Base-by-base conservation (phyloP, 37 sponge, comb jelly and placozoan genomes). In the Spongilla lacustris region DNA sequence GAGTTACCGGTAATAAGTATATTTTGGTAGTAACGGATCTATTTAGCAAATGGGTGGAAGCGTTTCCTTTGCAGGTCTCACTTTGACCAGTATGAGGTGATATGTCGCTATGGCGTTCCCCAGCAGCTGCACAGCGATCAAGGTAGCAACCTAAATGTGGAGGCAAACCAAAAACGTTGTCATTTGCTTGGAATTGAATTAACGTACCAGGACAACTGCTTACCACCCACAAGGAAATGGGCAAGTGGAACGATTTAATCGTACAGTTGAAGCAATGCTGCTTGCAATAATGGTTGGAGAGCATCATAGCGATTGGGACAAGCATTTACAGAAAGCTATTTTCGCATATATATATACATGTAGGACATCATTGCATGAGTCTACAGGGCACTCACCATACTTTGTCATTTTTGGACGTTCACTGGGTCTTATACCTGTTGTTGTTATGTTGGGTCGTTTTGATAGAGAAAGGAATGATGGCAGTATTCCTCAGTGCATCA, bases 201-300 rank as follows among this genome's bases (percentile, higher is more conserved):
- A 81, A n/a, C 36, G 37, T 36, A 81, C 67, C 38, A 30, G 36
- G 12, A 80, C 81, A 27, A 76, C 81, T 23, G 76, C 81, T 4
- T 73, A 81, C 23, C 88, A 88, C 80, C 84, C 89, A 31, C 83
- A 82, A 76, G 72, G 89, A 11, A 88, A 88, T 77, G 87, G 80
- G 22, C 87, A 86, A 50, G 87, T 86, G 24, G 87, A 69, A 49
- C 48, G 80, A 14, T 81, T 81, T 31, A 85, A 85, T 71, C 77
- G 71, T 50, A 85, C 69, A 27, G 14, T 85, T n/a, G 78, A 85
- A 50, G 69, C 78, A 32, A 85, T n/a, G n/a, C n/a, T 85, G 78
- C 48, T 85, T 29, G 49, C 86, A 67, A 85, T 77, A 70, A 46
- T 85, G 26, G 86, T 85, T 19, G 29, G 50, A 68, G 79, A 74